Evolutionary conservation across 1,140 invertebrate species (phyloP), one percentile per base, ranked within the genome.

Genomic region (Hydropsyche tenuis): DNA sequence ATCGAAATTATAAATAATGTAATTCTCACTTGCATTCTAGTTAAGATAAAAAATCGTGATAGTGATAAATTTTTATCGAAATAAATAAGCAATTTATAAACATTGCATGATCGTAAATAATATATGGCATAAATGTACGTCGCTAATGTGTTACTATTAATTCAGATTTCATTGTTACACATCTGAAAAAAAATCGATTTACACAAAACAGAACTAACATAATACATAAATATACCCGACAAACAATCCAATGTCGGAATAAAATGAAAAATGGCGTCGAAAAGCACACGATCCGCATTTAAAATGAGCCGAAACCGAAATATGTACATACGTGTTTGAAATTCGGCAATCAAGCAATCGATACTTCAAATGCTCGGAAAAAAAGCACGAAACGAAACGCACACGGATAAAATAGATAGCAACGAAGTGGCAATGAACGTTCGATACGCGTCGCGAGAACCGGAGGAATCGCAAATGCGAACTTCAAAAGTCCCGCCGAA

Each of bases 281-380:
- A 3, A 37, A 53, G 7, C 56, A 12, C 37, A 43, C 56, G 9
- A 60, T 11, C 11, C 1, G 22, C 20, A 25, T 25, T 7, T 11
- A 7, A 60, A 25, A 60, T 18, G 16, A 53, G 48, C 48, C 5
- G 16, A 1, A 16, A 7, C 16, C n/a, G 1, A 60, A 23, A 60
- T 16, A 48, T 16, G 22, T 25, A 11, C 18, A 60, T 60, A 60
- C 56, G 56, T 60, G 56, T 3, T 27, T 60, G 56, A 60, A 60
- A 60, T 60, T 23, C 22, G 30, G 30, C 30, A 37, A 37, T 37
- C 30, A 9, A 37, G 9, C 30, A 37, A 37, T 37, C 30, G 30
- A 37, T 37, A 37, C 30, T 37, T 37, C 30, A 37, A 37, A 37
- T 9, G 30, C 30, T 37, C 22, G 4, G 45, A 48, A 16, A 48